Evolutionary conservation across 1,140 invertebrate species (phyloP), one percentile per base, ranked within the genome.

Genomic region (Megalopta genalis): DNA sequence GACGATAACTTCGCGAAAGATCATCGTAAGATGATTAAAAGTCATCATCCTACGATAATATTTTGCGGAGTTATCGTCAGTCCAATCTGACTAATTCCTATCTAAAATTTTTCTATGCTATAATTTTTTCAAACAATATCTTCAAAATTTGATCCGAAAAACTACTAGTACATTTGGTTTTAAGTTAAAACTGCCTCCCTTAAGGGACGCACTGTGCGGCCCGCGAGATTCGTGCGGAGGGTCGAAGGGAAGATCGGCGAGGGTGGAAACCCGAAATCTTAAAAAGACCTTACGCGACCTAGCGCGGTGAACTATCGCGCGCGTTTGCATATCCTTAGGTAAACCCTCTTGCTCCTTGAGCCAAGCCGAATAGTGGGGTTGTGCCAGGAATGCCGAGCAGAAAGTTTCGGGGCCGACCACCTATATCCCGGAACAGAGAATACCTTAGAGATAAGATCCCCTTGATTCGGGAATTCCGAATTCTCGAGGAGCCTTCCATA

Each of bases 341-440:
- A 86, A 87, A 89, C 75, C 85, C 82, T 71, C 66, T 71, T 77
- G 77, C 81, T 86, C 81, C 84, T 82, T 60, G 87, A 84, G 75
- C 86, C 82, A 71, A 88, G 84, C 82, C 85, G 87, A 89, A 90
- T 87, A 88, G 81, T 85, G 82, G 77, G 87, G 88, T 79, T 88
- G 83, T 86, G 87, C 88, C 83, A 90, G 86, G 89, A 91, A 91
- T 90, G 84, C 80, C 86, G 88, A 90, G 85, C 86, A 88, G 85
- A 71, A 89, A 90, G 85, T 90, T 91, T 81, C 81, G 67, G 75
- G 81, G 75, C 14, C 84, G 85, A 75, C 84, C 78, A 86, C 85
- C 85, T 86, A 87, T 88, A 91, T 90, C 85, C 85, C 83, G 86
- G 89, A 90, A 90, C 90, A 91, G 86, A 82, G 88, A 90, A 90